Evolutionary conservation across 2,888 invertebrate species (phyloP).

Genomic region (Chaetoderma sp.): DNA sequence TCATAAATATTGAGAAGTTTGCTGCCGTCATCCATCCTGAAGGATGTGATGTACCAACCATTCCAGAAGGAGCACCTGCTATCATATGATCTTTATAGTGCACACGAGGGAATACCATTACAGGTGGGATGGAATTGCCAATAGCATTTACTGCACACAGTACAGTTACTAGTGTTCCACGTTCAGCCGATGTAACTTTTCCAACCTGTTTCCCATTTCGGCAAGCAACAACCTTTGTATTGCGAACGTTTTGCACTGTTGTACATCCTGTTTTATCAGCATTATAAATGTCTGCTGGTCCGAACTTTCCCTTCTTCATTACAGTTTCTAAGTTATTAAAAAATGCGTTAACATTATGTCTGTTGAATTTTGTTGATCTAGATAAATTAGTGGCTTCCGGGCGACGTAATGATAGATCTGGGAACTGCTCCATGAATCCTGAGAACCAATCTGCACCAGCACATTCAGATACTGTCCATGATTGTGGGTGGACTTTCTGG

Average conservation of each 20-base stretch:
- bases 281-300: slow-evolving; percentile 4
- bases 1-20: slow-evolving; percentile 21
- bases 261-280: slow-evolving; percentile 13
- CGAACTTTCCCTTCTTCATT: not conserved
- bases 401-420: slow-evolving; percentile 22
- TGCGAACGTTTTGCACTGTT: slow-evolving; percentile 24
- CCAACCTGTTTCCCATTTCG: slow-evolving; percentile 6
- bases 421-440: slow-evolving; percentile 23
- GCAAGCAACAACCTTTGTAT: slow-evolving; percentile 15
- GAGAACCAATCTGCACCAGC: slow-evolving; percentile 40
- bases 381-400: slow-evolving; percentile 39
- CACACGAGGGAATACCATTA: slow-evolving; percentile 21
- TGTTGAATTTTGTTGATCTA: slow-evolving; percentile 34
- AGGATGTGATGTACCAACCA: slow-evolving; percentile 9
- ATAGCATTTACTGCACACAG: slow-evolving; percentile 8
- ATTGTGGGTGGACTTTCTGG: no score
- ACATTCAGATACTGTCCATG: no score
- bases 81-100: slow-evolving; percentile 14
- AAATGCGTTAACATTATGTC: slow-evolving; percentile 23
- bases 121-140: slow-evolving; percentile 16
- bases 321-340: slow-evolving; percentile 23
- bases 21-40: slow-evolving; percentile 38
- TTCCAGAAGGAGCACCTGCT: slow-evolving; percentile 5
- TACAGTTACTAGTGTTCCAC: slow-evolving; percentile 14
- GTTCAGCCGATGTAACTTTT: slow-evolving; percentile 16